Conservation (phyloP, 2,888 invertebrate species). For the Synergus japonicus region DNA sequence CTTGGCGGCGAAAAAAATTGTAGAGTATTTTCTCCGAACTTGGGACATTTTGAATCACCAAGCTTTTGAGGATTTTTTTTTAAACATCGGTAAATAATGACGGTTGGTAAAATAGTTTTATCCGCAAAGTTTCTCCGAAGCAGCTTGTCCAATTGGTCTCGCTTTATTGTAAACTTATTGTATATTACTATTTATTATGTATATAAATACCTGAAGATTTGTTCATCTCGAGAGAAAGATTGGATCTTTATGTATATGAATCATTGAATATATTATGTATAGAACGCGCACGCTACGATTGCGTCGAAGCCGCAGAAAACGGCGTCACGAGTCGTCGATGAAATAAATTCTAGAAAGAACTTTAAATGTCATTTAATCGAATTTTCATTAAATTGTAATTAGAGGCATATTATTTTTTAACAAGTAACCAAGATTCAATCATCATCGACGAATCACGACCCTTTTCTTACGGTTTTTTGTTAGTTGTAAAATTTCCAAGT, state of each 20-base stretch:
- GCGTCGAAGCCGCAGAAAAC: not conserved
- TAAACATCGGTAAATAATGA: not conserved
- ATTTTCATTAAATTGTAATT: not conserved
- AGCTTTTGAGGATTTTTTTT: not conserved
- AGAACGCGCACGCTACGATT: slow-evolving; percentile 58
- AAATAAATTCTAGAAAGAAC: not conserved
- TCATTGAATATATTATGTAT: slow-evolving; percentile 53
- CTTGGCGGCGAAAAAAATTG: not conserved
- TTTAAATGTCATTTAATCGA: not conserved
- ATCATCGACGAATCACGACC: not conserved
- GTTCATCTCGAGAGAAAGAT: slow-evolving; percentile 62
- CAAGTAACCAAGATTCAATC: not conserved
- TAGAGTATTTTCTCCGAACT: not conserved
- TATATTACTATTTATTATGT: slow-evolving; percentile 70
- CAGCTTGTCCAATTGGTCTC: slow-evolving; percentile 47
- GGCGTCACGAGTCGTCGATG: not conserved
- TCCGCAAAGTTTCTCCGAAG: not conserved
- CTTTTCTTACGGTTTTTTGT: slow-evolving; percentile 1
- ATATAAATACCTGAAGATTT: slow-evolving; percentile 56
- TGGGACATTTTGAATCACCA: not conserved
- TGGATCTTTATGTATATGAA: slow-evolving; percentile 70
- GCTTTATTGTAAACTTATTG: slow-evolving; percentile 69
- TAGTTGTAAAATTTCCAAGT: not conserved
- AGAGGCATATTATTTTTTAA: not conserved
- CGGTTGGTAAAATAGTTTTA: not conserved